phyloP scores from a whole-genome alignment of 2,888 invertebrate genomes.

The Euproctis similis region DNA sequence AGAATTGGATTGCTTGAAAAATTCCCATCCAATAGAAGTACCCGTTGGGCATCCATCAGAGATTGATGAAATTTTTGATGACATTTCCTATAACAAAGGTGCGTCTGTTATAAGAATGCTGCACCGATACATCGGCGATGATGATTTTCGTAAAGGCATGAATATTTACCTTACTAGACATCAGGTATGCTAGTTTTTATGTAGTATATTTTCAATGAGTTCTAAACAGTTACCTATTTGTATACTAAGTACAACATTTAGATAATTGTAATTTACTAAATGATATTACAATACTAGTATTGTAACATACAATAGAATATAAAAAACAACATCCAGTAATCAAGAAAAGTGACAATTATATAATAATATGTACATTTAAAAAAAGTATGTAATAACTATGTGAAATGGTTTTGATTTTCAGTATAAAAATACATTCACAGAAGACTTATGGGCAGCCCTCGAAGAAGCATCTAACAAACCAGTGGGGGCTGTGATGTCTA shows the following conservation, averaged over 20 bases:
- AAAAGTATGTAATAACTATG: too few relatives aligned
- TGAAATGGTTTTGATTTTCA: conserved; percentile 49
- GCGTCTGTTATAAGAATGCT: conserved; percentile 96
- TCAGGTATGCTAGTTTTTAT: conserved; percentile 58
- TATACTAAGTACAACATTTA: too few relatives aligned
- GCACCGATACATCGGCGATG: conserved; percentile 93
- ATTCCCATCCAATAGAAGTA: conserved; percentile 97
- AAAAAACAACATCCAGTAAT: too few relatives aligned
- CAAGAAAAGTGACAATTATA: background rate
- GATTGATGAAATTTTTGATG: conserved; percentile 98
- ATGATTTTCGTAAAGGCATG: conserved; percentile 95
- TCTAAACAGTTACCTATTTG: too few relatives aligned
- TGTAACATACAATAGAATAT: too few relatives aligned
- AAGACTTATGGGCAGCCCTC: conserved; percentile 93
- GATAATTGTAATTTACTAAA: too few relatives aligned
- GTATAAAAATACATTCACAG: conserved; percentile 94
- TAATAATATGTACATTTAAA: background rate
- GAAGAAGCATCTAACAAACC: conserved; percentile 93
- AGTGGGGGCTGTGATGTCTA: conserved; percentile 93
- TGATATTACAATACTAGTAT: too few relatives aligned
- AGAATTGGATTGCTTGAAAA: conserved; percentile 90
- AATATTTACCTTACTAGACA: conserved; percentile 90
- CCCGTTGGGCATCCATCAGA: conserved; percentile 95
- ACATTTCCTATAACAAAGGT: conserved; percentile 97
- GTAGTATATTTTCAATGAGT: background rate